Conservation (phyloP, 2,113 vertebrate genomes). For the Gallinago undulata region DNA sequence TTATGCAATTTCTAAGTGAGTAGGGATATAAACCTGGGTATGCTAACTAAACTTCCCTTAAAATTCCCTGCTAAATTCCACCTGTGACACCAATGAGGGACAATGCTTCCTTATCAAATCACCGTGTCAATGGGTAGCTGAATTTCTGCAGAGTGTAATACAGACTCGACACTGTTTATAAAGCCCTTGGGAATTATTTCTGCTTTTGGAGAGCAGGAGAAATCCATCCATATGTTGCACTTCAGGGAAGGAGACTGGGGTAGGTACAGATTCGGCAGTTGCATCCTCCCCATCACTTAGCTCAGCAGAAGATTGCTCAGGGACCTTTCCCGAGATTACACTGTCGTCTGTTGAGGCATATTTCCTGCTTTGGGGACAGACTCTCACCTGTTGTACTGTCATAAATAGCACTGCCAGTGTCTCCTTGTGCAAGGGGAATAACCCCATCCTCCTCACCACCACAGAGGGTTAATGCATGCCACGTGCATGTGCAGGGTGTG, state of each 20-base stretch:
- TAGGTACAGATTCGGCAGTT: not conserved
- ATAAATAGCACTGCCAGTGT: fast-evolving
- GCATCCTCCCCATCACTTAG: not conserved
- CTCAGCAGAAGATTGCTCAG: not conserved
- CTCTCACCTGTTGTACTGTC: not conserved
- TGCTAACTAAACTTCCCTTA: not conserved
- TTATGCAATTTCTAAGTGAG: not conserved
- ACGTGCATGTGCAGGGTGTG: fast-evolving
- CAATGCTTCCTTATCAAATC: not conserved
- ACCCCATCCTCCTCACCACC: not conserved
- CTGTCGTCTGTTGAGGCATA: not conserved
- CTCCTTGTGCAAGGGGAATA: not conserved
- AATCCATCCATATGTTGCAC: not conserved
- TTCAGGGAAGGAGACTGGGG: not conserved
- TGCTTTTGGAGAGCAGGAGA: not conserved
- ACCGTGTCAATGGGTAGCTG: not conserved
- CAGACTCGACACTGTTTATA: not conserved
- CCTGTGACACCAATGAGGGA: not conserved
- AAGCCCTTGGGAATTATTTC: not conserved
- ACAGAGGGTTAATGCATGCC: fast-evolving
- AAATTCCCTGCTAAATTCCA: not conserved
- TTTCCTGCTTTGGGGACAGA: not conserved
- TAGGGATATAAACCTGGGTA: not conserved
- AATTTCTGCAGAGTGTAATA: not conserved
- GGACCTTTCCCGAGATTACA: not conserved